Evolutionary conservation across 2,113 vertebrate genomes (phyloP).

Genomic region (Cyprinus carpio): DNA sequence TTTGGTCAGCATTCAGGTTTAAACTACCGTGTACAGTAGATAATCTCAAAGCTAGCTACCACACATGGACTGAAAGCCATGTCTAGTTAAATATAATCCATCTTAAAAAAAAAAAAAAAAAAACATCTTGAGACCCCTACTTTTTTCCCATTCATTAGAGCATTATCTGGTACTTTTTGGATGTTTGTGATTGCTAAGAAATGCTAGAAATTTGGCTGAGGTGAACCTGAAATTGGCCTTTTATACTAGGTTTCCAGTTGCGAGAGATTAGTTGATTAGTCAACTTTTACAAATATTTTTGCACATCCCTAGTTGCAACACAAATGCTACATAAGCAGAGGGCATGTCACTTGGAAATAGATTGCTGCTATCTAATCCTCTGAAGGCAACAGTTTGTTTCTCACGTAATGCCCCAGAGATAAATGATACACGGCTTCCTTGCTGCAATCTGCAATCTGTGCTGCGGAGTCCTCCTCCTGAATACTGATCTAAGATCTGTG

Average conservation of each 20-base stretch:
- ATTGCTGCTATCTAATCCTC: conserved; percentile 25
- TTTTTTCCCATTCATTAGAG: not conserved
- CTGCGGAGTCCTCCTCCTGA: not conserved
- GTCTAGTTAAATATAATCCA: not conserved
- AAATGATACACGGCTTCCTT: not conserved
- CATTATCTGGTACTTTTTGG: not conserved
- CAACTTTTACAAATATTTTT: conserved; percentile 11
- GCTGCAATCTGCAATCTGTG: conserved; percentile 14
- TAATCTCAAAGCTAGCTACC: not conserved
- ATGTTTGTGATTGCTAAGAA: not conserved
- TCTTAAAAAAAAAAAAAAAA: not conserved
- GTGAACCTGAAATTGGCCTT: not conserved
- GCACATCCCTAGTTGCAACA: not conserved
- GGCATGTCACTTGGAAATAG: conserved; percentile 7
- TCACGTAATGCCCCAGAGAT: conserved; percentile 17
- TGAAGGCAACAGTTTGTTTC: conserved; percentile 37
- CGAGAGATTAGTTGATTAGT: not conserved
- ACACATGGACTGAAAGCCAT: too few species aligned
- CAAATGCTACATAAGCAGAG: conserved; percentile 10
- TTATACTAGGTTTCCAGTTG: not conserved
- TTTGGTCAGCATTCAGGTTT: not conserved
- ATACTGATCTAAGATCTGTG: conserved; percentile 23
- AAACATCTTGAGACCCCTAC: not conserved
- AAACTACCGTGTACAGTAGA: not conserved
- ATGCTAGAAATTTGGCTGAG: not conserved